Percentiles rank a stretch among this genome's conserved stretches.
Conservation (phyloP, 1,140 invertebrate genomes). For the Daktulosphaira vitifoliae region DNA sequence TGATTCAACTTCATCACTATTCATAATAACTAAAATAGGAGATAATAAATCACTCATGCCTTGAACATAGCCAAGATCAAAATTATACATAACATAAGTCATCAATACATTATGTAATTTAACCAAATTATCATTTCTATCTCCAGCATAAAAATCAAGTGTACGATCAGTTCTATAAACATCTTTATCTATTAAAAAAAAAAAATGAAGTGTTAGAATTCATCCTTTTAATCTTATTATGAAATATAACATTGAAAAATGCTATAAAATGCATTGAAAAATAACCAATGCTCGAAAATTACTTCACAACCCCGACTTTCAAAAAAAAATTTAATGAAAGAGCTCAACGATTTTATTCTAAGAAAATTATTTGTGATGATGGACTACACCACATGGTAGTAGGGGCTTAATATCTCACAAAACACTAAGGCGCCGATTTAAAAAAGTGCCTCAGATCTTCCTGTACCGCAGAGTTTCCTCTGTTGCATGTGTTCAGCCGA, state of each 20-base stretch:
- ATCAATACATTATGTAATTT: conserved; percentile 86
- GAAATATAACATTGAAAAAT: too few relatives aligned
- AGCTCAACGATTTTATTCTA: too few relatives aligned
- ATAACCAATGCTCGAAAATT: not conserved
- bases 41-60: conserved; percentile 97
- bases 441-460: too few relatives aligned
- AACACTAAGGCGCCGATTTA: too few relatives aligned
- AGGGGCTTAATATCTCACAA: too few relatives aligned
- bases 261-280: not conserved
- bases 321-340: too few relatives aligned
- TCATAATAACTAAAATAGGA: conserved; percentile 81
- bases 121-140: conserved; percentile 80
- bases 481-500: too few relatives aligned
- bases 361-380: too few relatives aligned
- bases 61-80: conserved; percentile 91
- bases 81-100: conserved; percentile 99
- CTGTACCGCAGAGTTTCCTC: too few relatives aligned
- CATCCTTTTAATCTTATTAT: not conserved
- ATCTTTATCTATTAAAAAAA: conserved; percentile 74
- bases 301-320: too few relatives aligned
- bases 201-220: not conserved
- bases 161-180: conserved; percentile 92
- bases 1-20: conserved; percentile 79
- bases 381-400: too few relatives aligned
- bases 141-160: conserved; percentile 81